phyloP scores from a whole-genome alignment of 1,140 invertebrate species.

The Drosophila santomea region DNA sequence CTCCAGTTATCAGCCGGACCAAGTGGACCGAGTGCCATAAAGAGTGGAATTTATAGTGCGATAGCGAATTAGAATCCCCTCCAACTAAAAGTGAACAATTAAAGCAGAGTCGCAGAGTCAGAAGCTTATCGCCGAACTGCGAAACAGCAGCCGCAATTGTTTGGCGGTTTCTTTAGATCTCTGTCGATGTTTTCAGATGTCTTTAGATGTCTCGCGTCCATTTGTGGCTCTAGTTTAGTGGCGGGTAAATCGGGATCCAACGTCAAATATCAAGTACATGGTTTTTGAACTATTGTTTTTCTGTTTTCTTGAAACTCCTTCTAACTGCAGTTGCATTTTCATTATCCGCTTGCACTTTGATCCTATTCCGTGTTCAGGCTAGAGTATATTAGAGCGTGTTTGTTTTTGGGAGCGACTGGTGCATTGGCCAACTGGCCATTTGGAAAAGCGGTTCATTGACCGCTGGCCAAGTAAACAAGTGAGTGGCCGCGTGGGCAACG shows the following conservation, averaged over 20 bases:
- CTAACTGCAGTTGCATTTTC: too few species aligned
- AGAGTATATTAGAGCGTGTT: background rate
- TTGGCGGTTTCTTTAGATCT: slow-evolving; percentile 32
- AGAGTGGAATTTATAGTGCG: slow-evolving; percentile 52
- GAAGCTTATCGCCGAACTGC: slow-evolving; percentile 27
- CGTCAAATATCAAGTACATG: background rate
- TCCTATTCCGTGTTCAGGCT: background rate
- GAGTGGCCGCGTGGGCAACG: slow-evolving; percentile 32
- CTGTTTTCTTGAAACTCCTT: too few species aligned
- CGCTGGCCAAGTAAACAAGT: slow-evolving; percentile 54
- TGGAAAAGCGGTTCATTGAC: slow-evolving; percentile 58
- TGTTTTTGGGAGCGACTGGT: slow-evolving; percentile 3
- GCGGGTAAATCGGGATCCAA: background rate
- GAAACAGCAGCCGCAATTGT: slow-evolving; percentile 30
- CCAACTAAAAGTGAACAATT: slow-evolving; percentile 36
- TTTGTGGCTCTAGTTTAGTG: slow-evolving; percentile 14
- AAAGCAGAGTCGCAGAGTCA: slow-evolving; percentile 10
- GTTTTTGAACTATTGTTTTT: background rate
- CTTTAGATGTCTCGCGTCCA: slow-evolving; percentile 26
- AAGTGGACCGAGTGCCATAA: slow-evolving; percentile 34
- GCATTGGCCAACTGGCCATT: slow-evolving; percentile 18
- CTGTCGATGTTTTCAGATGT: background rate
- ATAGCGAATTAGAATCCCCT: slow-evolving; percentile 38
- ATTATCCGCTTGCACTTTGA: background rate
- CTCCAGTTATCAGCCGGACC: slow-evolving; percentile 31